Conservation (phyloP, 1,140 invertebrate genomes). For the Polypedilum vanderplanki region DNA sequence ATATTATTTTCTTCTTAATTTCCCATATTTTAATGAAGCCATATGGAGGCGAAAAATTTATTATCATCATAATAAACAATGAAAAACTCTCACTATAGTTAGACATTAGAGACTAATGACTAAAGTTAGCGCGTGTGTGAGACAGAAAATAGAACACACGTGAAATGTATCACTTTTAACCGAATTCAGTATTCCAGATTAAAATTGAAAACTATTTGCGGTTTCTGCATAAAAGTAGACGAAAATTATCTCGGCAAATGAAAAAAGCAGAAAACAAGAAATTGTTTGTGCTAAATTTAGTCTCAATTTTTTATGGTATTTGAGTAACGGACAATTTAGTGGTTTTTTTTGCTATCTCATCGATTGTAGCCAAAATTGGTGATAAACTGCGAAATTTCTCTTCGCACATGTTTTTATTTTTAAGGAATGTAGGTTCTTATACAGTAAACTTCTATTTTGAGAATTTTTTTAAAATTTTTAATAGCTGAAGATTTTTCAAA, state of each 20-base stretch:
- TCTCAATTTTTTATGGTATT: background rate
- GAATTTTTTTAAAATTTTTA: too few species aligned
- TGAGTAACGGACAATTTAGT: background rate
- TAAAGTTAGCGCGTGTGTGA: background rate
- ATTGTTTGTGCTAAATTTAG: background rate
- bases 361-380: too few species aligned
- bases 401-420: too few species aligned
- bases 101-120: background rate
- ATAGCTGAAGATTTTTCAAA: too few species aligned
- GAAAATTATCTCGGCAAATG: background rate
- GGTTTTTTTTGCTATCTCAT: too few species aligned
- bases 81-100: background rate
- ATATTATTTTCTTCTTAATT: background rate
- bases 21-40: background rate
- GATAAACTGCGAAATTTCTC: too few species aligned
- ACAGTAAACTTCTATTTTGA: too few species aligned
- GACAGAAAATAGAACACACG: background rate
- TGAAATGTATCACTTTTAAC: background rate
- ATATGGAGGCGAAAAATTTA: too few species aligned
- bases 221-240: background rate
- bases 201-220: slow-evolving; percentile 14
- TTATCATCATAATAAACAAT: too few species aligned
- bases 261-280: too few species aligned
- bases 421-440: too few species aligned
- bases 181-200: background rate